Conservation (phyloP, 30 jellyfish, hydroid and myxozoan genomes). For the Sanderia malayensis region DNA sequence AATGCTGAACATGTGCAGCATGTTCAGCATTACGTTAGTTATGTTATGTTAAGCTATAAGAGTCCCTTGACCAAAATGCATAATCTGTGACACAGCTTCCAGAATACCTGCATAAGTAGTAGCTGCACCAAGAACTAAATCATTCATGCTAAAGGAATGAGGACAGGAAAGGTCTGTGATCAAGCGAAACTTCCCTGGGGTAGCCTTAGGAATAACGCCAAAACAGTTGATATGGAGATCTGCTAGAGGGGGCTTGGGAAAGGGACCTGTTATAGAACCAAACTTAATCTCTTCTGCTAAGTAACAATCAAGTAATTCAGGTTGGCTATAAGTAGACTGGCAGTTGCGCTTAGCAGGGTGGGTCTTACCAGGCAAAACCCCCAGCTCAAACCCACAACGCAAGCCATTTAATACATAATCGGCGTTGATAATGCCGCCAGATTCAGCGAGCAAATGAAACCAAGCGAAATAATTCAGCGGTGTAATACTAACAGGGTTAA, state of each 20-base stretch:
- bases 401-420: neutral
- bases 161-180: constrained; percentile 62
- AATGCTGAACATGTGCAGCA: neutral
- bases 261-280: constrained; percentile 67
- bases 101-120: neutral
- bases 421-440: neutral
- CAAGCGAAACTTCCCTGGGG: constrained; percentile 66
- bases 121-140: constrained; percentile 36
- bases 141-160: constrained; percentile 35
- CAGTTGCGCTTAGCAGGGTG: constrained; percentile 42
- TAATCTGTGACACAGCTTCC: neutral
- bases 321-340: constrained; percentile 38
- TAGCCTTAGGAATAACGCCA: constrained; percentile 70
- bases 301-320: constrained; percentile 35
- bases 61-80: neutral
- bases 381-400: neutral
- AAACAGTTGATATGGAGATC: constrained; percentile 51
- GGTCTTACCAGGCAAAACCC: neutral
- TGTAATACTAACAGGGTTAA: neutral
- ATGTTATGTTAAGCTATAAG: neutral
- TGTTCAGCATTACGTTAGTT: constrained; percentile 31
- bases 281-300: constrained; percentile 24
- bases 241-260: constrained; percentile 33
- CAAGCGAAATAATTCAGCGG: neutral
- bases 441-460: neutral